Percentiles rank a stretch among this genome's conserved stretches.
These are phyloP conservation scores for Margaritifera margaritifera DNA, from an alignment of 2,888 invertebrate genomes.

Conservation along the genomic window DNA sequence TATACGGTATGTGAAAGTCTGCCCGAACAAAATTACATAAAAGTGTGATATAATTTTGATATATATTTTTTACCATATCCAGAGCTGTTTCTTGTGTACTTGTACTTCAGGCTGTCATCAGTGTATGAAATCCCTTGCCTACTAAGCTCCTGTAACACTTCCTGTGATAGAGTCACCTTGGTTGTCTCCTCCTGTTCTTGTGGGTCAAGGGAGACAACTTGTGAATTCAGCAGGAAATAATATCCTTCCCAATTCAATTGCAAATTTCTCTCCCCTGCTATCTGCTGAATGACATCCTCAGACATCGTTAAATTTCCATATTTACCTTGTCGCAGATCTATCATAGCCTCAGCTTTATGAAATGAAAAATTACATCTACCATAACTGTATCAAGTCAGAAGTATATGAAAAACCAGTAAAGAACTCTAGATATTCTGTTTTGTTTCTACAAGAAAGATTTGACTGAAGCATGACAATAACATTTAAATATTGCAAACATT, in stretches of 20 bases:
- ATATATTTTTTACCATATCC: constrained; percentile 28
- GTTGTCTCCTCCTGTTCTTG: no score
- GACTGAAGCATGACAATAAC: no score
- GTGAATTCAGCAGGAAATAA: no score
- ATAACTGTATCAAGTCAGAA: no score
- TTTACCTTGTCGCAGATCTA: constrained; percentile 5
- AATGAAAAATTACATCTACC: not conserved
- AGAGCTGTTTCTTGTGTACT: constrained; percentile 16
- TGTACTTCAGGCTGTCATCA: constrained; percentile 42
- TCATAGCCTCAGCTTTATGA: constrained; percentile 4
- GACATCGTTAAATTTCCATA: constrained; percentile 1
- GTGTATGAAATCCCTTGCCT: constrained; percentile 22
- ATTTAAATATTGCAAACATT: no score
- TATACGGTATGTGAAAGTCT: no score
- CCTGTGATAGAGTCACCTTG: not conserved
- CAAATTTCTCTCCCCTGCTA: not conserved
- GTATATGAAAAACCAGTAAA: no score
- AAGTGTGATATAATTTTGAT: not conserved
- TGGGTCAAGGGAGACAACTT: no score
- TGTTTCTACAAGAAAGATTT: no score
- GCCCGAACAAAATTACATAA: not conserved
- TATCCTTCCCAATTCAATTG: no score
- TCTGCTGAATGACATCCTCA: not conserved
- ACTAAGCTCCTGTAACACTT: constrained; percentile 10
- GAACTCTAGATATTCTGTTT: no score